Conservation (phyloP, 2,113 vertebrate species). For the Urocynchramus pylzowi region DNA sequence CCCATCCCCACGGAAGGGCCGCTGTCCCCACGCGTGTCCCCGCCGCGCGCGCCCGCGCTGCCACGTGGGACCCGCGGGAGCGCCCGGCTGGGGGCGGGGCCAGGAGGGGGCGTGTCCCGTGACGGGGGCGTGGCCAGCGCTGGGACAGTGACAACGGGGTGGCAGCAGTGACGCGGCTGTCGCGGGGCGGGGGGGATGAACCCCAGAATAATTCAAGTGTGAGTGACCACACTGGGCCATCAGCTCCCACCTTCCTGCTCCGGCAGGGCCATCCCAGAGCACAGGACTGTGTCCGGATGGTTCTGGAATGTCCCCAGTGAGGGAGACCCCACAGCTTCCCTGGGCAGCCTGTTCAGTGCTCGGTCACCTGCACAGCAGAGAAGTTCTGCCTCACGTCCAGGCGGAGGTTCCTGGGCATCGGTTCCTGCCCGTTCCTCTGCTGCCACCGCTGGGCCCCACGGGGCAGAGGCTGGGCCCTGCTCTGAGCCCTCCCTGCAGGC, state of each 20-base stretch:
- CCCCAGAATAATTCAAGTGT: not conserved
- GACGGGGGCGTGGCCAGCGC: accelerated
- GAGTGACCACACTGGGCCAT: not conserved
- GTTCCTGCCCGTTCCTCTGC: not conserved
- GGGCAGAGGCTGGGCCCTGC: not conserved
- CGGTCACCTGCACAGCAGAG: not conserved
- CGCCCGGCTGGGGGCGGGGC: accelerated
- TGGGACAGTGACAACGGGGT: accelerated
- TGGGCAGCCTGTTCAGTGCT: not conserved
- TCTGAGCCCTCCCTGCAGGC: not conserved
- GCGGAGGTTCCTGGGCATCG: not conserved
- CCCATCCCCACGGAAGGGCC: accelerated
- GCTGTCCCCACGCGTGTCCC: not conserved
- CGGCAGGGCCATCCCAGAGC: not conserved
- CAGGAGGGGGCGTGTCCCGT: accelerated
- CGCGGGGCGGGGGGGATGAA: not conserved
- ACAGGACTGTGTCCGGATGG: not conserved
- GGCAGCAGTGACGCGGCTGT: not conserved
- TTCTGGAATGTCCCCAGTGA: not conserved
- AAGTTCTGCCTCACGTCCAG: not conserved
- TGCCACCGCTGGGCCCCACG: not conserved
- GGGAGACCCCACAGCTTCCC: not conserved
- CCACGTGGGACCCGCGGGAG: not conserved
- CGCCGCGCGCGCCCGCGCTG: not conserved
- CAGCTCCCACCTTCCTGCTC: not conserved